Evolutionary conservation across 2,888 invertebrate species (phyloP), one percentile per base, ranked within the genome.

Genomic region (Chromoteleia sp.): DNA sequence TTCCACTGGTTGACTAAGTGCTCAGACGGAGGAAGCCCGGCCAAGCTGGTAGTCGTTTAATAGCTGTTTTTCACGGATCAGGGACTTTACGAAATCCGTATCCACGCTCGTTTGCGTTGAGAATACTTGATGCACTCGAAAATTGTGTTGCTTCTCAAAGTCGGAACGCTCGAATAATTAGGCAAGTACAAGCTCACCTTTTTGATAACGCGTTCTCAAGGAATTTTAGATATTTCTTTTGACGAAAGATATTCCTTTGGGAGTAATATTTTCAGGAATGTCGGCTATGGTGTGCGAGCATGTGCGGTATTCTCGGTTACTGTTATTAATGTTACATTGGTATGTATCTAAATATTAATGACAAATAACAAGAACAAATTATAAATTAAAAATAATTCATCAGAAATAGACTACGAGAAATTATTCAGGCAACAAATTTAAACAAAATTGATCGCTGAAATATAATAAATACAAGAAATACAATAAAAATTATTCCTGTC

Each of bases 1-100:
- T n/a, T 33, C 8, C 25, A 17, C 12, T 48, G 36, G 15, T 43
- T 33, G 61, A 68, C 48, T 33, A 67, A 30, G 56, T 56, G 14
- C 15, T 39, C 56, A 12, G 14, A 43, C 17, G 39, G 73, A 36
- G 48, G 48, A 70, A 54, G 30, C 48, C 45, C 36, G 33, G 59
- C 45, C 67, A 68, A 67, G 84, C 71, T 82, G 74, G 59, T 87
- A 89, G 89, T 87, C 86, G 88, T 86, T 89, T 89, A 89, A 90
- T 89, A 89, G 87, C 86, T 84, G 87, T 83, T 87, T 87, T 90
- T 89, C 77, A 87, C 86, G 90, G 88, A 87, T 90, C 89, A 85
- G 81, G 71, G 84, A 89, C 79, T 87, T 86, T 84, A 83, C 84
- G 80, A 87, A 88, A 88, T 85, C 83, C 86, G 85, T 71, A 80